Evolutionary conservation across 1,140 invertebrate species (phyloP).

Genomic region (Epicauta chinensis): DNA sequence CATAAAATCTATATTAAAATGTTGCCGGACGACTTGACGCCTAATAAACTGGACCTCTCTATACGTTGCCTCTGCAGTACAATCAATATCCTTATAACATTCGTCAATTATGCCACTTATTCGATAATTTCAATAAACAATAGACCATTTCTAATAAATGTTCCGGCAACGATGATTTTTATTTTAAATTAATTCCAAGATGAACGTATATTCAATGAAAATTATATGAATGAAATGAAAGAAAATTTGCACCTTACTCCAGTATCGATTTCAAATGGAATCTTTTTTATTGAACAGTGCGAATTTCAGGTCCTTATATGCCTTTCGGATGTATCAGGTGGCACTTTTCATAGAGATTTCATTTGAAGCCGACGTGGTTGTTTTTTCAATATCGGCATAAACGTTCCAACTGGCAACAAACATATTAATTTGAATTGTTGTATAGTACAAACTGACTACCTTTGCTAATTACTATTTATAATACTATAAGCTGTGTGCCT

Average conservation of each 20-base stretch:
- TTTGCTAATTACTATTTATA: conserved; percentile 45
- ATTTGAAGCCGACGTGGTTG: conserved; percentile 7
- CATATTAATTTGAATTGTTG: conserved; percentile 39
- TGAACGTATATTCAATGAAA: too few relatives aligned
- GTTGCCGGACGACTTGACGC: conserved; percentile 16
- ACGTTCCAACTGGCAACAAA: conserved; percentile 15
- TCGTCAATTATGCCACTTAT: conserved; percentile 16
- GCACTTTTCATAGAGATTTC: conserved; percentile 13
- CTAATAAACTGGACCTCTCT: conserved; percentile 10
- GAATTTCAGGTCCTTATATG: conserved; percentile 1
- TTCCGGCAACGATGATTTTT: conserved; percentile 1
- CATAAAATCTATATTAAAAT: conserved; percentile 15
- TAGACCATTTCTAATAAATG: neutral
- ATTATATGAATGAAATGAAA: too few relatives aligned
- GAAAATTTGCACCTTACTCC: too few relatives aligned
- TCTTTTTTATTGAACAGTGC: conserved; percentile 3
- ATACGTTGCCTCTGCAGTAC: conserved; percentile 16
- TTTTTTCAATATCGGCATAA: conserved; percentile 5
- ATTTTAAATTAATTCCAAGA: too few relatives aligned
- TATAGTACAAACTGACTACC: conserved; percentile 44
- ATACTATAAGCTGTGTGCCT: conserved; percentile 43
- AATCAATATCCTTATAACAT: conserved; percentile 17
- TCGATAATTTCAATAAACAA: conserved; percentile 1
- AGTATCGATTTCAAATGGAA: conserved; percentile 3
- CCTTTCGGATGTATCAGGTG: conserved; percentile 7